Base-by-base conservation (phyloP, 64 coral and sea anemone genomes). In the Dendrophyllia cribrosa region DNA sequence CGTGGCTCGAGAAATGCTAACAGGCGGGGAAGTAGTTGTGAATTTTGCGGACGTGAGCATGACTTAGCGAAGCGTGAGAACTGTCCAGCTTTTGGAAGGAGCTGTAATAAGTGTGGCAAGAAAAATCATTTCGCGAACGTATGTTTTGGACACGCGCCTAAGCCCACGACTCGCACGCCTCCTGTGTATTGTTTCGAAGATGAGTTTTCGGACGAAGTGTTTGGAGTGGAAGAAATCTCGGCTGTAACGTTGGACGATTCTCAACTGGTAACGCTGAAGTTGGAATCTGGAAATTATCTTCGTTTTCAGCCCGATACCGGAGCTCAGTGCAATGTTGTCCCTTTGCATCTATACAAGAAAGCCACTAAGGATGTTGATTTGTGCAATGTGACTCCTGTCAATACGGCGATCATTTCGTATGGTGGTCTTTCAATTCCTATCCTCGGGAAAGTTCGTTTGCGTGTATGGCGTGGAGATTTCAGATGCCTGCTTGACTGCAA, bases 291-390 rank as follows among this genome's bases (percentile, higher is more conserved):
- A 53, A 87, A 53, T 25, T 87, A 47, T 87, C 62, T 71, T 69
- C 60, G 44, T 16, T 71, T 19, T 87, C 84, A 72, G 65, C 60
- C 43, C 12, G 43, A 87, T 48, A 87, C 84, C n/a, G 86, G 86
- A n/a, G 92, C 86, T 34, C 92, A 94, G 66, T 95, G 93, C 75
- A 95, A 90, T 50, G 87, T 90, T 15, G 23, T 95, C 14, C 93
- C 87, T 43, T 22, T 90, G 72, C 87, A 89, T 67, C 46, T 95
- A 47, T 95, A 95, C 63, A 95, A 90, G 63, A 0, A 95, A 51
- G 93, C 79, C 13, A 76, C 68, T n/a, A 89, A 55, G 4, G 59
- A 95, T 63, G n/a, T 58, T 43, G 71, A 77, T 47, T 49, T 95
- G 17, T 25, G 52, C 12, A 85, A 77, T 16, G 71, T 95, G 43